A percentile compares a stretch with the other conserved stretches of the same genome.
Conservation (phyloP, 2,113 vertebrate species). For the Parotia lawesii region DNA sequence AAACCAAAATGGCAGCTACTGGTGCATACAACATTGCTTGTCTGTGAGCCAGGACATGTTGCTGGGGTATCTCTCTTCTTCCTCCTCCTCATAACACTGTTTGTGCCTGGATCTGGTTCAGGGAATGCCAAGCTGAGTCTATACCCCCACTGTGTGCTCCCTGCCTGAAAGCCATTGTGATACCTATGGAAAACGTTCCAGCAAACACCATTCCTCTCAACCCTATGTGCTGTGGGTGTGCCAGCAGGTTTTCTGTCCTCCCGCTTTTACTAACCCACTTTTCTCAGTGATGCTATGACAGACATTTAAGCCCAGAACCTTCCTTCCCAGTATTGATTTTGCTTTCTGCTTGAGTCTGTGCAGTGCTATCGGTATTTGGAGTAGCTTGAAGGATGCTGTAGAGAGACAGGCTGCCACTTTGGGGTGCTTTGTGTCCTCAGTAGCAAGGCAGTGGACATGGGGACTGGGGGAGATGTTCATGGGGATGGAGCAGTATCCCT, state of each 20-base stretch:
- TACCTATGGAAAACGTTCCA: background rate
- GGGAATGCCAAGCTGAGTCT: background rate
- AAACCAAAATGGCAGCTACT: background rate
- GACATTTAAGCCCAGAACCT: background rate
- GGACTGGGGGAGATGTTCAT: rapidly evolving
- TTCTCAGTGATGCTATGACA: background rate
- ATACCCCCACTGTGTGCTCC: rapidly evolving
- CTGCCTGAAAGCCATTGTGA: background rate
- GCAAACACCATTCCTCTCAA: background rate
- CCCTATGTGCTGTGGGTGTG: background rate
- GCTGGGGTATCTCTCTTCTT: background rate
- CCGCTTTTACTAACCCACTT: background rate
- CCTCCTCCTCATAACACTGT: background rate
- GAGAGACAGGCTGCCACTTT: background rate
- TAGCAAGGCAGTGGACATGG: rapidly evolving
- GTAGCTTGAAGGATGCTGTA: background rate
- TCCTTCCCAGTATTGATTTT: slow-evolving; percentile 2
- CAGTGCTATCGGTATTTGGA: background rate
- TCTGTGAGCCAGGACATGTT: rapidly evolving
- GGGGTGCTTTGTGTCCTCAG: background rate
- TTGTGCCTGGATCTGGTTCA: background rate
- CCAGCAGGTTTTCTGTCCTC: background rate
- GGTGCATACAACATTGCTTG: rapidly evolving
- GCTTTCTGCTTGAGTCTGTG: background rate
- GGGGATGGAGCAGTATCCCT: background rate